Evolutionary conservation across 2,888 invertebrate species (phyloP), one percentile per base, ranked within the genome.

Genomic region (Agrotis puta): DNA sequence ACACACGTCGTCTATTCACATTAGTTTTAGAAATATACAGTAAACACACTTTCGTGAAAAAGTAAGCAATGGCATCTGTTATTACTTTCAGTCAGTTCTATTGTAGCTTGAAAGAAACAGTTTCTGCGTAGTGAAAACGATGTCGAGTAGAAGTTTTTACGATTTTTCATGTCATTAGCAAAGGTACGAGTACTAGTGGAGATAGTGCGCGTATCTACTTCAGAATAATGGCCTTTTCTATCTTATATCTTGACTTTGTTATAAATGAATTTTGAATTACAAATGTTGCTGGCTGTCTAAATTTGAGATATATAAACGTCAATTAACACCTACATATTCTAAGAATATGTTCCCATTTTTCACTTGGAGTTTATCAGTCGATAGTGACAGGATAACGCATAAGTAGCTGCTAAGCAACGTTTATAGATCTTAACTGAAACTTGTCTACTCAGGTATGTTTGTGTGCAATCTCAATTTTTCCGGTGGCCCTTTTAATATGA

Each of bases 21-120:
- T 94, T 95, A 94, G 93, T 92, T 94, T 91, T 92, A 89, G 89
- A 93, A 93, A 94, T 93, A 93, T 91, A 92, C 89, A 89, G 90
- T 89, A 89, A 88, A 89, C 85, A 88, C 87, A 88, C 87, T 86
- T 87, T 85, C 74, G 70, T 83, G 78, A 74, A 79, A 82, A 80
- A 85, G 74, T 78, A 77, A 77, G 81, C 77, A 68, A 77, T 85
- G 79, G 74, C 73, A 79, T 81, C 51, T 75, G 79, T 82, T 84
- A 86, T 83, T 83, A 86, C 84, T 82, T 79, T 76, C 66, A 68
- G 71, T 53, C 51, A 68, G 65, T 68, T 64, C 68, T 71, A 64
- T 79, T 74, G 64, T 76, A 58, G 74, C 56, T 27, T 33, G 48
- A 63, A 62, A 59, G 51, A 69, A 67, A 81, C 69, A 64, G 27